Evolutionary conservation across 1,140 invertebrate species (phyloP).

Genomic region (Caenorhabditis tropicalis): DNA sequence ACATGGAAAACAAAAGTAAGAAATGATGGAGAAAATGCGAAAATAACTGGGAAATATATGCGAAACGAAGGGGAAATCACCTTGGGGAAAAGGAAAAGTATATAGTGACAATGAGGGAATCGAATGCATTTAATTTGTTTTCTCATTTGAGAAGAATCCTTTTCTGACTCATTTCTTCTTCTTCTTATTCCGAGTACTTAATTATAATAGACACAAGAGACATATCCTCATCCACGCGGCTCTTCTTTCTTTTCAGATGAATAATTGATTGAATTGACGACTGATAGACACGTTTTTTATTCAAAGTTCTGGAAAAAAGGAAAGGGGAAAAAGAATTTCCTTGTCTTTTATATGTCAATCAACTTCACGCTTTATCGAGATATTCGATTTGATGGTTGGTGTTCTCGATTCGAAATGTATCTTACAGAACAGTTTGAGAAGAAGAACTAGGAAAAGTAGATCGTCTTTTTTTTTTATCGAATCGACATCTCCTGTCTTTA

Average conservation of each 20-base stretch:
- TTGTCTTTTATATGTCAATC: background rate
- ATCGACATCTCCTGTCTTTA: no score
- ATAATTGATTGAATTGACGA: background rate
- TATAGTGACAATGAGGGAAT: background rate
- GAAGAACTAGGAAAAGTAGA: no score
- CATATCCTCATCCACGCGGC: background rate
- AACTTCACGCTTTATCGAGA: background rate
- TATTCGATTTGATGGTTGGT: no score
- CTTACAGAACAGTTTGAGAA: no score
- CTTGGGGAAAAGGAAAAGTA: background rate
- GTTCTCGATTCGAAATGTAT: no score
- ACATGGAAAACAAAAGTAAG: background rate
- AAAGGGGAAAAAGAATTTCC: background rate
- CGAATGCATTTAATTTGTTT: background rate
- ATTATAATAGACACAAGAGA: constrained; percentile 4
- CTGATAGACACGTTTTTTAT: background rate
- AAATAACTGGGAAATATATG: background rate
- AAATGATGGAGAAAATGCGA: background rate
- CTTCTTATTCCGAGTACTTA: background rate
- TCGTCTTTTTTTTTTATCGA: no score
- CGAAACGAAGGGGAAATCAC: background rate
- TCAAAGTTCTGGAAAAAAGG: background rate
- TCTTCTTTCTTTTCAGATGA: background rate
- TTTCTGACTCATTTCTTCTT: background rate
- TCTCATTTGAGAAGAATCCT: background rate